phyloP scores from a whole-genome alignment of 92 coral and sea anemone genomes.

The Scolanthus callimorphus region DNA sequence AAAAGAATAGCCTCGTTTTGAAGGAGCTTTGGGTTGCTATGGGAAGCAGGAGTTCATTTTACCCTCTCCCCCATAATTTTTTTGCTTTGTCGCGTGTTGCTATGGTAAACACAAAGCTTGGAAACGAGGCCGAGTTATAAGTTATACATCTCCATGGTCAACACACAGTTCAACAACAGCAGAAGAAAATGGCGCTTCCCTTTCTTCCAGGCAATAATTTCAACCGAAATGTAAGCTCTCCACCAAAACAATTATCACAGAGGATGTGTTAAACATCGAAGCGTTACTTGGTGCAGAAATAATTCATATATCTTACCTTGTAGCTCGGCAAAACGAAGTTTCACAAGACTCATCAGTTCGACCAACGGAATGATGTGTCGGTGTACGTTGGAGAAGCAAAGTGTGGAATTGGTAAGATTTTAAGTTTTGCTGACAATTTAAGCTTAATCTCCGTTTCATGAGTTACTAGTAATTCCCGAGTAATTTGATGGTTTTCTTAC shows the following conservation, averaged over 20 bases:
- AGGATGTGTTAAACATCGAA: background rate
- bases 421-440: background rate
- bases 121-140: conserved; percentile 23
- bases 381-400: conserved; percentile 89
- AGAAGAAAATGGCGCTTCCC: conserved; percentile 84
- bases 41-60: too few relatives aligned
- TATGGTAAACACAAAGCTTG: conserved; percentile 57
- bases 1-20: conserved; percentile 14
- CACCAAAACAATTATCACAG: background rate
- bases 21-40: background rate
- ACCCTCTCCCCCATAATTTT: too few relatives aligned
- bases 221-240: conserved; percentile 76
- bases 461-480: too few relatives aligned
- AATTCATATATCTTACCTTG: conserved; percentile 1
- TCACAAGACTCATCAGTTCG: conserved; percentile 95
- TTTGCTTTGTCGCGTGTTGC: conserved; percentile 52
- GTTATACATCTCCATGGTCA: conserved; percentile 12
- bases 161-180: conserved; percentile 9
- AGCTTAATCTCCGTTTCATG: too few relatives aligned
- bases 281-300: background rate
- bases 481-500: too few relatives aligned
- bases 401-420: conserved; percentile 84
- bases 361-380: conserved; percentile 93
- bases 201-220: conserved; percentile 96
- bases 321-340: conserved; percentile 93